phyloP scores from a whole-genome alignment of 2,888 invertebrate genomes.

The Melanchra persicariae region DNA sequence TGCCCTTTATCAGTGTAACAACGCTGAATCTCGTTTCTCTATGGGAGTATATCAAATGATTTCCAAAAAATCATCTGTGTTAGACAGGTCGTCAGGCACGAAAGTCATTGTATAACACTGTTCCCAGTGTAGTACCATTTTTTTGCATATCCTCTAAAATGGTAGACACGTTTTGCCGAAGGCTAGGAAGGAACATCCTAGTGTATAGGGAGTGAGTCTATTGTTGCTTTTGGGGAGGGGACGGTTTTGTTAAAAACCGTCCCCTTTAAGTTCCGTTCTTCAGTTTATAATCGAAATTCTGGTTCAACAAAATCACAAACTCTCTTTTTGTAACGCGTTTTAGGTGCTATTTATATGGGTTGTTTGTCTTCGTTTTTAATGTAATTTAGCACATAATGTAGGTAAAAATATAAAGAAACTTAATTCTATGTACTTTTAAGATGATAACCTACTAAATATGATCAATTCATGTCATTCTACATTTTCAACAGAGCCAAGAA shows the following conservation, averaged over 20 bases:
- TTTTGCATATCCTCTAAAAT: slow-evolving; percentile 12
- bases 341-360: neutral
- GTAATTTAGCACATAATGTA: no score
- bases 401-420: no score
- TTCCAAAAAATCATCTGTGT: slow-evolving; percentile 29
- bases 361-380: no score
- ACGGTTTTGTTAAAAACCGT: slow-evolving; percentile 7
- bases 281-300: neutral
- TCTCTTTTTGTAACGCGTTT: neutral
- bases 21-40: neutral
- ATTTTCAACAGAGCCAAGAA: neutral
- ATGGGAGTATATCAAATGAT: slow-evolving; percentile 9
- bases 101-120: slow-evolving; percentile 26
- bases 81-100: slow-evolving; percentile 2
- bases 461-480: neutral
- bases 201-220: neutral
- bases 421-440: no score
- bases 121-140: neutral
- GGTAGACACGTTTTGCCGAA: slow-evolving; percentile 15
- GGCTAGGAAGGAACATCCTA: neutral
- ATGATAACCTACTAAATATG: neutral
- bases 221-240: slow-evolving; percentile 12
- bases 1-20: neutral
- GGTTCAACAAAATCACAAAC: neutral
- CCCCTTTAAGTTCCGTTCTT: neutral